phyloP scores from a whole-genome alignment of 2,797 vertebrate species.

The Paratrypauchen microcephalus region DNA sequence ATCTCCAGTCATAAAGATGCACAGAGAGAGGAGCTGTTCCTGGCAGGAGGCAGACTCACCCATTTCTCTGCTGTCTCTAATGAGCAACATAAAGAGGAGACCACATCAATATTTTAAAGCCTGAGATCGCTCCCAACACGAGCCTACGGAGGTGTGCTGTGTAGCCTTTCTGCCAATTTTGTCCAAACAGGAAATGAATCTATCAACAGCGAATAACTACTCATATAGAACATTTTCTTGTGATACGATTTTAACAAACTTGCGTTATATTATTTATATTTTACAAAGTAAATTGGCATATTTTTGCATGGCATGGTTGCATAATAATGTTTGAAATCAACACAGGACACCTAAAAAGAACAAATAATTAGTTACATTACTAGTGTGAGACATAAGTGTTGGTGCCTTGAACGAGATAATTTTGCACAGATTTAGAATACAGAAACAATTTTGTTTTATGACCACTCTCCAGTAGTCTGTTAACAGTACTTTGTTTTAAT shows the following conservation, averaged over 20 bases:
- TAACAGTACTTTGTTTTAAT: slow-evolving; percentile 25
- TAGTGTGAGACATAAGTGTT: neutral
- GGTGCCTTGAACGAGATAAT: too few relatives aligned
- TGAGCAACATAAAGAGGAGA: slow-evolving; percentile 57
- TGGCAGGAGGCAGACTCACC: slow-evolving; percentile 45
- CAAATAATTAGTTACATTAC: neutral
- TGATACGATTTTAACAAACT: neutral
- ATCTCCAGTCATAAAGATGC: slow-evolving; percentile 19
- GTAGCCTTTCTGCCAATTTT: slow-evolving; percentile 34
- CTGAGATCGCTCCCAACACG: slow-evolving; percentile 58
- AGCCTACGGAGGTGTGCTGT: slow-evolving; percentile 57
- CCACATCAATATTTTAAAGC: slow-evolving; percentile 71
- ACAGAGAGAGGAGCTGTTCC: slow-evolving; percentile 41
- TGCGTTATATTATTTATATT: neutral
- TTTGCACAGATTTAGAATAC: neutral
- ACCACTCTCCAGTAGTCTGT: slow-evolving; percentile 9
- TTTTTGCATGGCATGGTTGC: too few relatives aligned
- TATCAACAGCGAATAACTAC: slow-evolving; percentile 1
- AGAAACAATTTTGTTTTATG: neutral
- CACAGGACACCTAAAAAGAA: too few relatives aligned
- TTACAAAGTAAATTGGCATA: neutral
- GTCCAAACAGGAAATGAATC: slow-evolving; percentile 20
- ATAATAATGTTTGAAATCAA: too few relatives aligned
- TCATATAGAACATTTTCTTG: neutral
- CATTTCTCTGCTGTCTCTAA: slow-evolving; percentile 64